Evolutionary conservation across 1,140 invertebrate genomes (phyloP).

Genomic region (Centruroides vittatus): DNA sequence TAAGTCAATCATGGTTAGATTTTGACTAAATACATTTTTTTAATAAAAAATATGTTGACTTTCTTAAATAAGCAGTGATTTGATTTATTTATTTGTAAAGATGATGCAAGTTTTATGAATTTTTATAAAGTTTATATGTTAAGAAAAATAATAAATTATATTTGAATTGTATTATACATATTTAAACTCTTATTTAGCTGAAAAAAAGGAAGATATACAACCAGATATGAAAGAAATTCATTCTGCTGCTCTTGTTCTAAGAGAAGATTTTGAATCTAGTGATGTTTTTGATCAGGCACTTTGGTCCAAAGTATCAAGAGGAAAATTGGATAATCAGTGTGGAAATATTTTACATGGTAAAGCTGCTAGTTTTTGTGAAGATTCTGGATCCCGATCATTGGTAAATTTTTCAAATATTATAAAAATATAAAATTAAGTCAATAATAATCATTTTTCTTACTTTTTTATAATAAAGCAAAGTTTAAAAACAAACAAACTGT

Average conservation of each 20-base stretch:
- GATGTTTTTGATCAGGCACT: conserved; percentile 1
- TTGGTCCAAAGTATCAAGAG: conserved; percentile 18
- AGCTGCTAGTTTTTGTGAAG: conserved; percentile 25
- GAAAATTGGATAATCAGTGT: conserved; percentile 22
- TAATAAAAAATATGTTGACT: too few relatives aligned
- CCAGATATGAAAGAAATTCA: conserved; percentile 19
- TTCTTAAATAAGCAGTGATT: too few relatives aligned
- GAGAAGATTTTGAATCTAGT: conserved; percentile 30
- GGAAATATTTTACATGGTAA: conserved; percentile 25
- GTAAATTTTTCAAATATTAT: conserved; percentile 13
- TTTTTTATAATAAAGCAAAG: too few relatives aligned
- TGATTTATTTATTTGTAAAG: too few relatives aligned
- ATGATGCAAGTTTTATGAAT: too few relatives aligned
- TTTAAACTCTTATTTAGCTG: not conserved
- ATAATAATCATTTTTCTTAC: too few relatives aligned
- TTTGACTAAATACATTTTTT: too few relatives aligned
- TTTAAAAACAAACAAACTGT: too few relatives aligned
- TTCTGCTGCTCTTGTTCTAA: conserved; percentile 25
- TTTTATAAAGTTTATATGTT: too few relatives aligned
- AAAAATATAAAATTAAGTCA: too few relatives aligned
- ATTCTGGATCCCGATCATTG: conserved; percentile 21
- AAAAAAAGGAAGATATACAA: not conserved
- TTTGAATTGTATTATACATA: not conserved
- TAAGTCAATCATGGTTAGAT: too few relatives aligned
- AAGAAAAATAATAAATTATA: too few relatives aligned